Percentiles rank a stretch among this genome's conserved stretches.
phyloP scores from a whole-genome alignment of 2,888 invertebrate species.

The Encarsia formosa region DNA sequence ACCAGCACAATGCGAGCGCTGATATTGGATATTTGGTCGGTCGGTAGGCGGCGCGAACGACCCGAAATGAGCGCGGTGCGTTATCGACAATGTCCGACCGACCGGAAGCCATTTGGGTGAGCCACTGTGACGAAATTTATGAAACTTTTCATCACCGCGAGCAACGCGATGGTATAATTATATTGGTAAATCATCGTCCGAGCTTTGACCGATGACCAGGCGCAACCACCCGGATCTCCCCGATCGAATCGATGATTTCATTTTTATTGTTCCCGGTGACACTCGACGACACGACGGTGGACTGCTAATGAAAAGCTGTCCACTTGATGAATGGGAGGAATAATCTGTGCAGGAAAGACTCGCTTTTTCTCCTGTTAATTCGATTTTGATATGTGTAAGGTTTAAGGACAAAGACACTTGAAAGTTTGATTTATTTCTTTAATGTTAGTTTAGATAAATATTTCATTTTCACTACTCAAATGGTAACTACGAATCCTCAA shows the following conservation, averaged over 20 bases:
- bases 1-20: constrained; percentile 46
- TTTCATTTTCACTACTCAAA: too few species aligned
- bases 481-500: too few species aligned
- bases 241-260: too few species aligned
- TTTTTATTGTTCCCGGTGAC: constrained; percentile 6
- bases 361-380: too few species aligned
- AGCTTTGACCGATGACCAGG: constrained; percentile 22
- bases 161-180: constrained; percentile 35
- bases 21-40: constrained; percentile 35
- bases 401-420: too few species aligned
- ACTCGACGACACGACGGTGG: constrained; percentile 22
- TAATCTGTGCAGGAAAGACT: too few species aligned
- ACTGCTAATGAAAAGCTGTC: constrained; percentile 26
- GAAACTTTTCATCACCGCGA: constrained; percentile 39
- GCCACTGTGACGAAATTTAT: constrained; percentile 44
- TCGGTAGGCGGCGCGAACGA: constrained; percentile 34
- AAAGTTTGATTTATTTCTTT: too few species aligned
- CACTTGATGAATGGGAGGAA: not conserved
- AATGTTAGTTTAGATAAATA: too few species aligned
- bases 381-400: too few species aligned
- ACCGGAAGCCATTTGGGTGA: constrained; percentile 47
- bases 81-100: constrained; percentile 43
- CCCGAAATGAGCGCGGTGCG: constrained; percentile 13
- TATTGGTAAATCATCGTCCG: constrained; percentile 15
- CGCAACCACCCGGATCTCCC: not conserved